Percentiles rank a stretch among this genome's conserved stretches.
Conservation (phyloP, 30 jellyfish, hydroid and myxozoan genomes). For the Pelagia noctiluca region DNA sequence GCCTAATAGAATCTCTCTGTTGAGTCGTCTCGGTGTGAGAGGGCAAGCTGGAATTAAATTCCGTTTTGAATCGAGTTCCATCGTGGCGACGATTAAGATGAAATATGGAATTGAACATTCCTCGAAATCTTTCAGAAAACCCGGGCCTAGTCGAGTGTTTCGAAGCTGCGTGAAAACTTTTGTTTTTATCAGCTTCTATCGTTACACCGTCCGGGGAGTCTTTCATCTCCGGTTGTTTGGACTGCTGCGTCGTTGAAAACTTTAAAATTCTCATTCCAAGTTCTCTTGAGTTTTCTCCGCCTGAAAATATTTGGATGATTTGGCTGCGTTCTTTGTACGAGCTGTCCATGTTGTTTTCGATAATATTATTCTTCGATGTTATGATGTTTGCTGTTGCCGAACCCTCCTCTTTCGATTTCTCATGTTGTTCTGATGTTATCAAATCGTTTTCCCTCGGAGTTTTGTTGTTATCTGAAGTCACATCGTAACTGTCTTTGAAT, state of each 20-base stretch:
- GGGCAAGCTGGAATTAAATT: constrained; percentile 1
- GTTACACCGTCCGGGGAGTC: not conserved
- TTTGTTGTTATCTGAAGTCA: not conserved
- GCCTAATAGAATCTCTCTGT: not conserved
- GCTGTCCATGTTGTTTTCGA: not conserved
- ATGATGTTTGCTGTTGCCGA: not conserved
- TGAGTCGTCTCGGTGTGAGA: too few species aligned
- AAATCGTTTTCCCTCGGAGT: not conserved
- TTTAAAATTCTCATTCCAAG: constrained; percentile 5
- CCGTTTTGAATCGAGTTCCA: not conserved
- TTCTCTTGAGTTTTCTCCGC: not conserved
- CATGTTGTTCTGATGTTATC: not conserved
- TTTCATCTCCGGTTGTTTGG: not conserved
- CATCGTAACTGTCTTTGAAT: not conserved
- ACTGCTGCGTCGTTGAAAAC: not conserved
- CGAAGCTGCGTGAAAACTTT: not conserved
- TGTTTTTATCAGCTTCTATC: not conserved
- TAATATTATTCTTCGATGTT: not conserved
- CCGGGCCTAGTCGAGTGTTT: not conserved
- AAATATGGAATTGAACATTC: constrained; percentile 52
- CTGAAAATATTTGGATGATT: not conserved
- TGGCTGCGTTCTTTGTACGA: constrained; percentile 6
- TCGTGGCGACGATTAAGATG: constrained; percentile 38
- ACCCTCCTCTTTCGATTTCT: constrained; percentile 7
- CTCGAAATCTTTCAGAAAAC: constrained; percentile 50